Base-by-base conservation (phyloP, 2,113 vertebrate species). In the Lucifuga dentata region DNA sequence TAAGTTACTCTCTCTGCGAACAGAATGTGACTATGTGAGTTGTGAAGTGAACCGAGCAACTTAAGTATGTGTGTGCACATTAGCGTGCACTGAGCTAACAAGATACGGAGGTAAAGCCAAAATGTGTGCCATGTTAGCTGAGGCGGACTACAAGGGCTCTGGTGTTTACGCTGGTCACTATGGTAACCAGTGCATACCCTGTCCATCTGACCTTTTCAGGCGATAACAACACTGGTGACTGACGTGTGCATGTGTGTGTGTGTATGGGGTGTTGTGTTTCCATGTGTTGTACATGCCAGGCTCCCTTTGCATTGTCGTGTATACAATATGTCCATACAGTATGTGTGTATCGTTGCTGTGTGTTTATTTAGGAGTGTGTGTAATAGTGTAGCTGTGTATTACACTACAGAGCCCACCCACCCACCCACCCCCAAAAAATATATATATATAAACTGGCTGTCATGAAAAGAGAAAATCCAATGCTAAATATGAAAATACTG, bases 91-190 rank as follows among this genome's bases (percentile, higher is more conserved):
- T 76, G 39, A 84, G 67, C 45, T 52, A 76, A 80, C 77, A 81
- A 35, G 40, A 63, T 3, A 29, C 3, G 45, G 51, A 43, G 51
- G 83, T 68, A 64, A 56, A 57, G 53, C 61, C 70, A 56, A 69
- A 68, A 58, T 12, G 60, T 45, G 46, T 53, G 38, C 40, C 39
- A 19, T 29, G 68, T 49, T n/a, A 61, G 69, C 48, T 48, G 33
- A 26, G 51, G 19, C 2, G 11, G 24, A 69, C 43, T 44, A 88
- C 81, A 86, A 84, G 62, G 68, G 58, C 50, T 66, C 35, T 64
- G 48, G 66, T 89, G 87, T 90, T 89, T 83, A 78, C 67, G 11
- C 58, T 26, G 26, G 69, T 84, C 59, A 56, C 89, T 16, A 83
- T 60, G 69, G 83, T 53, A 84, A 89, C 83, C 57, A 10, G 67